Evolutionary conservation across 2,888 invertebrate genomes (phyloP), one percentile per base, ranked within the genome.

Genomic region (Ectemnius lituratus): DNA sequence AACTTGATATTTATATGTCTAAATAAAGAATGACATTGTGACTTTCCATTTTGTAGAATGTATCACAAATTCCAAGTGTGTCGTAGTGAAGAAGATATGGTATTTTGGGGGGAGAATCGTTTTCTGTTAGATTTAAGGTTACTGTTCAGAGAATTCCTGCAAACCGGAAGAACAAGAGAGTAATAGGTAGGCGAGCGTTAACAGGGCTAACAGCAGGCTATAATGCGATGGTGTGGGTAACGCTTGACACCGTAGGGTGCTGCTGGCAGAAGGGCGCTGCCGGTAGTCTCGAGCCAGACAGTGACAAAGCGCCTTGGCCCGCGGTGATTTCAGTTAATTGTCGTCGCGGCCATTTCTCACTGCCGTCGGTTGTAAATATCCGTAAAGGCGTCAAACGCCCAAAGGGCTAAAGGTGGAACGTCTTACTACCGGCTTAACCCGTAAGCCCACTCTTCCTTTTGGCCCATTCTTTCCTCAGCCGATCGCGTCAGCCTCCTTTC

Each of bases 281-380:
- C 37, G 74, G 84, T 73, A 79, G 76, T 82, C 68, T 64, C 67
- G 73, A 74, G 75, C 67, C 73, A 84, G 89, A 87, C 88, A 88
- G 86, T 88, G 89, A 89, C 84, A 89, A 89, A 88, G 86, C 78
- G 88, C 81, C 79, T 85, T 79, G 81, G 85, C 81, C 85, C 82
- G 84, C 83, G 84, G 88, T 88, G 88, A 89, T 88, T 89, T 89
- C 89, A 85, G 88, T 89, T 89, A 89, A 89, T 89, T 89, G 89
- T 89, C 86, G 87, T 76, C 82, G 58, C 77, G 76, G 84, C 88
- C 88, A 89, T 89, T 89, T 89, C 88, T 89, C 89, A 89, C 88
- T 86, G 37, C 84, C 79, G 72, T 81, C 76, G 70, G 85, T 88
- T 87, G 88, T 88, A 88, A 88, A 88, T 88, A 89, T 89, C 86